Evolutionary conservation across 2,888 invertebrate species (phyloP), one percentile per base, ranked within the genome.

Genomic region (Lepidochitona cinerea): DNA sequence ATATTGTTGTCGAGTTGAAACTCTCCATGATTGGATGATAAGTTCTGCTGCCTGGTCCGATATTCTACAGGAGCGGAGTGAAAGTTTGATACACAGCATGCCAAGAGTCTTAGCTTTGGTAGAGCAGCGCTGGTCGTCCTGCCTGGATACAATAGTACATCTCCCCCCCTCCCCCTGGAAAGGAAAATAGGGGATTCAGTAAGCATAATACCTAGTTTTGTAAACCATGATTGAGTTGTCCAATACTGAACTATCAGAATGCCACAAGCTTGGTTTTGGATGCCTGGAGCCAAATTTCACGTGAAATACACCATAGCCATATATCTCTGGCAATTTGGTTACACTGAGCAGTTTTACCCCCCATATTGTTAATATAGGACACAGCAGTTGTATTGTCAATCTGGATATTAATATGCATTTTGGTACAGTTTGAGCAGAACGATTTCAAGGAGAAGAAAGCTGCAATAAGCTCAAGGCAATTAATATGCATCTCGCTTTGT

Each of bases 191-290:
- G 66, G 14, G 36, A 53, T 6, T 64, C 52, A n/a, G 53, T 69
- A 12, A 77, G 49, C 29, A 74, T 23, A 1, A 37, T 29, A 4
- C 75, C 59, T 0, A 77, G 29, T 14, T n/a, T 36, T 18, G 75
- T 70, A 66, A 77, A 77, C 80, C 78, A 80, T 2, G 72, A 32
- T 37, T 80, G 80, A 2, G 77, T 79, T 1, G 74, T 18, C 73
- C 75, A 80, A 4, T 74, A 14, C 52, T 74, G 78, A 2, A 72
- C 77, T 33, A 77, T 37, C 12, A 79, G 3, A 23, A 76, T 41
- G 29, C 49, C 72, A 29, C 70, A 12, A 0, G 74, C 68, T 33
- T 70, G 2, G 59, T 78, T 76, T 26, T 41, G n/a, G n/a, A n/a
- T n/a, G n/a, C n/a, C n/a, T n/a, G n/a, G n/a, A n/a, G n/a, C n/a